phyloP scores from a whole-genome alignment of 1,140 invertebrate species.

The Triops cancriformis region DNA sequence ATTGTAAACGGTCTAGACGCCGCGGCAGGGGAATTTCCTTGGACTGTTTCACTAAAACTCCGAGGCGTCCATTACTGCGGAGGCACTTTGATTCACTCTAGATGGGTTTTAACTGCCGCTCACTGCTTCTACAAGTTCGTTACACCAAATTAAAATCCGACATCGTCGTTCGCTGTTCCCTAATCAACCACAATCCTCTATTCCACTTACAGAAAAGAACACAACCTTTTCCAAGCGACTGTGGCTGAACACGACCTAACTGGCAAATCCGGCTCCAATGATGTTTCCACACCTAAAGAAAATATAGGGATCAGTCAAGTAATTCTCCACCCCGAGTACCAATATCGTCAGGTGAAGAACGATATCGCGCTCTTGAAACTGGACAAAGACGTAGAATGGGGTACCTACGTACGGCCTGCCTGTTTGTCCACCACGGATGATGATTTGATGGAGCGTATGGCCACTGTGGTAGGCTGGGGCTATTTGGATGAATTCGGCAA shows the following conservation, averaged over 20 bases:
- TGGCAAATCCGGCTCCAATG: constrained; percentile 39
- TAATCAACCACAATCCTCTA: background rate
- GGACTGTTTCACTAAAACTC: constrained; percentile 30
- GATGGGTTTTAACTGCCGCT: constrained; percentile 73
- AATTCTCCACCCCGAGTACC: constrained; percentile 59
- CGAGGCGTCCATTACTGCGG: constrained; percentile 22
- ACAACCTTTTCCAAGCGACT: constrained; percentile 46
- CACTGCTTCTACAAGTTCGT: constrained; percentile 74
- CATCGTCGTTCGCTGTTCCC: background rate
- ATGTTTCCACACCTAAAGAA: constrained; percentile 34
- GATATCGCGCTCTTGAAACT: constrained; percentile 63
- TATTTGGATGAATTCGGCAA: constrained; percentile 63
- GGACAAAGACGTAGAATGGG: constrained; percentile 53
- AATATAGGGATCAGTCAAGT: constrained; percentile 52
- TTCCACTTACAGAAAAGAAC: background rate
- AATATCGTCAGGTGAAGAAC: constrained; percentile 52
- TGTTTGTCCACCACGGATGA: constrained; percentile 46
- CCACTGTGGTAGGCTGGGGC: constrained; percentile 70
- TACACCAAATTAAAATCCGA: background rate
- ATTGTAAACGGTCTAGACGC: constrained; percentile 28
- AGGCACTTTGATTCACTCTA: constrained; percentile 55
- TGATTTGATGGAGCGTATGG: constrained; percentile 46
- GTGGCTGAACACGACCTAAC: constrained; percentile 57
- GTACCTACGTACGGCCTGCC: constrained; percentile 55
- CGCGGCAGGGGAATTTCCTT: constrained; percentile 28